Base-by-base conservation (phyloP, 2,797 vertebrate species). In the Xerus rutilus region DNA sequence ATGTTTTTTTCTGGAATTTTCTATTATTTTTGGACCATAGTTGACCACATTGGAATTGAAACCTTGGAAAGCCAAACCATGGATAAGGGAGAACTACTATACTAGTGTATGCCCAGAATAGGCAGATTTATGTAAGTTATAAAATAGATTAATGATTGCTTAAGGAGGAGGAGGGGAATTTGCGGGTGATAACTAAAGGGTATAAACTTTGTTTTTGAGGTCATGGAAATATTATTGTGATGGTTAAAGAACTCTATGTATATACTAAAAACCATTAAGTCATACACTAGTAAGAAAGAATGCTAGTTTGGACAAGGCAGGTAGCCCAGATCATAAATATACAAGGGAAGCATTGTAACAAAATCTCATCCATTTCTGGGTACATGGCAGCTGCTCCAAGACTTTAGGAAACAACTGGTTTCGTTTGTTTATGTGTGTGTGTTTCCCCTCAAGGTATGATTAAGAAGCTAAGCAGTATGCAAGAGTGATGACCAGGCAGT, bases 181-280 rank as follows among this genome's bases (percentile, higher is more conserved):
- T 70, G 45, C 52, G 25, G 47, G 39, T 87, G 47, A 30, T 67
- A 82, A 43, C 54, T 73, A 52, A 86, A 96, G 57, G 35, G 5
- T 59, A 32, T 23, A 39, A 28, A 10, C 64, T 78, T 92, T 64
- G 70, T 83, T 82, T 91, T 57, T 62, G n/a, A 91, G 52, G 35
- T 79, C 39, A 78, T 79, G 59, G 23, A 62, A 83, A 64, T 74
- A 17, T 86, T 32, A 25, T 74, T 47, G 49, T 79, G 69, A 70
- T 90, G 32, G n/a, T 79, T 94, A 77, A 70, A 73, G 20, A 95
- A 73, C n/a, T 88, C 14, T 69, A 62, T 83, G 59, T 3, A 62
- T 23, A 11, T 62, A 62, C 54, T 62, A 62, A 62, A 62, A 62
- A 20, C 25, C 6, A 67, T 52, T 73, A 69, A 52, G 74, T 59